Conservation (phyloP, 2,113 vertebrate genomes). For the Rhombomys opimus region DNA sequence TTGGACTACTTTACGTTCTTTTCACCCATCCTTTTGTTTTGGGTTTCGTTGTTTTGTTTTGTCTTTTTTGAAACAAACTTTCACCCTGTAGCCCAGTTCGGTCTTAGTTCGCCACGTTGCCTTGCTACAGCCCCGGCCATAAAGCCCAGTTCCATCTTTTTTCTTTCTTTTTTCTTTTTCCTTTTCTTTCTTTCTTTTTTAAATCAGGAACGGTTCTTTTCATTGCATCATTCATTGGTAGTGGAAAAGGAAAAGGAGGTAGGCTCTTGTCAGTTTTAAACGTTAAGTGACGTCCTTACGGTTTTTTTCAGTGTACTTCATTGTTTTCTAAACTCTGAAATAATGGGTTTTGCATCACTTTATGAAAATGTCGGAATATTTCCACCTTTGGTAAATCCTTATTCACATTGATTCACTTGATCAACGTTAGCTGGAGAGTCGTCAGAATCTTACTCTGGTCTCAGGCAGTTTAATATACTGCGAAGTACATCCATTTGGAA, state of each 20-base stretch:
- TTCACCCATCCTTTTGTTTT: background rate
- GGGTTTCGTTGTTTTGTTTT: background rate
- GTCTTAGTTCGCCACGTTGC: background rate
- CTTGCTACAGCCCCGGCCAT: background rate
- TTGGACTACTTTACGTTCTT: background rate
- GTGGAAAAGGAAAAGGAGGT: constrained; percentile 1
- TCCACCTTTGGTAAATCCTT: background rate
- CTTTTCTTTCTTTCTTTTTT: background rate
- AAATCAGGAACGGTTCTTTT: background rate
- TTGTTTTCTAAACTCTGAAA: constrained; percentile 3
- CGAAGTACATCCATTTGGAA: background rate
- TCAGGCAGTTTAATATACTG: background rate
- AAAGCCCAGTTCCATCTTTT: background rate
- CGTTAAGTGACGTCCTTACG: background rate
- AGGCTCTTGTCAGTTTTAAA: background rate
- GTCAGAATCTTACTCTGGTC: background rate
- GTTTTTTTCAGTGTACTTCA: background rate
- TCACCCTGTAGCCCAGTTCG: background rate
- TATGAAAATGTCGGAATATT: background rate
- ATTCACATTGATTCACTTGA: background rate
- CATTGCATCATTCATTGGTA: background rate
- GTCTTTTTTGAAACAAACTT: background rate
- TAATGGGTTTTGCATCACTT: background rate
- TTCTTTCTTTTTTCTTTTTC: background rate
- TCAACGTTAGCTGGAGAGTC: background rate